Conservation (phyloP, 2,113 vertebrate species). For the Corythornis madagascariensis region DNA sequence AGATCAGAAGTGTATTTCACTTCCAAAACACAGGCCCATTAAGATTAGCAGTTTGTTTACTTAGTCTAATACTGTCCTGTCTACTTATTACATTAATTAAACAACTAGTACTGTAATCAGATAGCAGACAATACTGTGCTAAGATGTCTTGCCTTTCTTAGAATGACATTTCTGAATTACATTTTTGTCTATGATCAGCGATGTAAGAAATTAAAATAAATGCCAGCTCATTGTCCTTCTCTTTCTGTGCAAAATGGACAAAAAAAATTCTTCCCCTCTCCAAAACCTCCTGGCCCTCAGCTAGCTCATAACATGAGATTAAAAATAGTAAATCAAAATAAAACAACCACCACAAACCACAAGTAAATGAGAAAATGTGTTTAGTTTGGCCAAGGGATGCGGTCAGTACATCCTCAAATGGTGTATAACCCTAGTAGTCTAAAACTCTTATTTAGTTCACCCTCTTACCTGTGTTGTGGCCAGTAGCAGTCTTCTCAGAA, state of each 20-base stretch:
- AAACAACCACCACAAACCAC: background rate
- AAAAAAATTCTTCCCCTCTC: background rate
- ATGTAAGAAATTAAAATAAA: background rate
- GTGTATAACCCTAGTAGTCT: background rate
- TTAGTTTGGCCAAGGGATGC: background rate
- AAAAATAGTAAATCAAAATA: background rate
- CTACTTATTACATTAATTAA: background rate
- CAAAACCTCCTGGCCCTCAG: background rate
- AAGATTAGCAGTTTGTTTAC: conserved; percentile 17
- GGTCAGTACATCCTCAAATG: background rate
- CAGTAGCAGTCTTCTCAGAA: background rate
- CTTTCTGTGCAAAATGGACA: background rate
- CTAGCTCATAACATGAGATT: background rate
- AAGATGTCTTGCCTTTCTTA: background rate
- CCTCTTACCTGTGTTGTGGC: background rate
- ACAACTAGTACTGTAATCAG: background rate
- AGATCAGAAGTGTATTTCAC: background rate
- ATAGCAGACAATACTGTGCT: background rate
- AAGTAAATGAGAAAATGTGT: background rate
- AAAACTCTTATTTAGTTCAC: background rate
- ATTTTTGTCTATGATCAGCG: background rate
- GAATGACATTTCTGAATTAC: background rate
- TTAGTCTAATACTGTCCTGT: background rate
- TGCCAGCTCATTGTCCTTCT: background rate
- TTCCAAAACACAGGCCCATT: background rate